Evolutionary conservation across 2,888 invertebrate genomes (phyloP).

Genomic region (Pasiphila rectangulata): DNA sequence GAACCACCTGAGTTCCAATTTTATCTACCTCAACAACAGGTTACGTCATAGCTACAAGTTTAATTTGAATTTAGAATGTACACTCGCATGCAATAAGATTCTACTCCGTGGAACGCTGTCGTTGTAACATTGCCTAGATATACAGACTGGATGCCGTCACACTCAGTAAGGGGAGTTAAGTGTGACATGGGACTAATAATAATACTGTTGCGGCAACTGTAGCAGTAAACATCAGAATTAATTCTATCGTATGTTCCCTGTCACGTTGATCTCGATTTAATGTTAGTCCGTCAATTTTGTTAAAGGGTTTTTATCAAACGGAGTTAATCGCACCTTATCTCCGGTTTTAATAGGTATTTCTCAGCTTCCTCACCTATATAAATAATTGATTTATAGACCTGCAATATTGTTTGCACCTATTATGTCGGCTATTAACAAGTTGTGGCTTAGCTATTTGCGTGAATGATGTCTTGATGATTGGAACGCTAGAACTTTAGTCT

Average conservation of each 20-base stretch:
- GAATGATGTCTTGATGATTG: too few relatives aligned
- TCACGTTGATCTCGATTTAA: conserved; percentile 34
- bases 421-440: too few relatives aligned
- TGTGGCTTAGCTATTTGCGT: too few relatives aligned
- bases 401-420: too few relatives aligned
- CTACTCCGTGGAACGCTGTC: not conserved
- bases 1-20: conserved; percentile 30
- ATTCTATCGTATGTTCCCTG: conserved; percentile 26
- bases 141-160: not conserved
- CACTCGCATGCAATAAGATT: not conserved
- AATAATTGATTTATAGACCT: too few relatives aligned
- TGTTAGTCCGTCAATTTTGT: conserved; percentile 20
- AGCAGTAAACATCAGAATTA: conserved; percentile 30
- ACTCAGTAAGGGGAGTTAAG: not conserved
- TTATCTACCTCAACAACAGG: conserved; percentile 22
- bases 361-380: too few relatives aligned
- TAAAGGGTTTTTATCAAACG: not conserved
- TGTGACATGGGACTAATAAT: not conserved
- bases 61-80: conserved; percentile 22
- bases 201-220: not conserved
- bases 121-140: not conserved
- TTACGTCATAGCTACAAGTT: conserved; percentile 26
- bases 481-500: too few relatives aligned
- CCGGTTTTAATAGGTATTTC: too few relatives aligned
- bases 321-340: too few relatives aligned